phyloP scores from a whole-genome alignment of 2,888 invertebrate genomes.

The Tetrapedia diversipes region DNA sequence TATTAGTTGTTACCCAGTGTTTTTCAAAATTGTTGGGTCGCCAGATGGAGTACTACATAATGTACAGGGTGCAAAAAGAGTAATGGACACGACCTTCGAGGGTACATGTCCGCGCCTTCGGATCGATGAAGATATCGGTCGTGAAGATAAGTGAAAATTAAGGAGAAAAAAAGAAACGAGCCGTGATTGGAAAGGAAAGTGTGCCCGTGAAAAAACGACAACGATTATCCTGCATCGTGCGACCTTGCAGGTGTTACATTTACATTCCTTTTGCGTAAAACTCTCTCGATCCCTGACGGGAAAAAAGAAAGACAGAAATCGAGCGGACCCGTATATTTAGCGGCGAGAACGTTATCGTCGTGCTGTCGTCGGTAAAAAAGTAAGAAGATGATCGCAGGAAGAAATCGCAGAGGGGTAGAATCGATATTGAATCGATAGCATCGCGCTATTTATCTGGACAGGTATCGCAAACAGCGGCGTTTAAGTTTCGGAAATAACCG shows the following conservation, averaged over 20 bases:
- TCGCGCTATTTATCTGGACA: slow-evolving; percentile 37
- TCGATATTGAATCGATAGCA: slow-evolving; percentile 47
- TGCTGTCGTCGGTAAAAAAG: not conserved
- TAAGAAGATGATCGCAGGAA: slow-evolving; percentile 9
- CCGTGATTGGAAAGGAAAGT: not conserved
- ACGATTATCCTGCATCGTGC: not conserved
- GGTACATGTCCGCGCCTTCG: no score
- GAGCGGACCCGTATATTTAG: not conserved
- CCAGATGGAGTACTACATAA: no score
- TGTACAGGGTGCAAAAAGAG: no score
- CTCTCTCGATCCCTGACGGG: no score
- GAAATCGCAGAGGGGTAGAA: slow-evolving; percentile 16
- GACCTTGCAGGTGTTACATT: slow-evolving; percentile 1
- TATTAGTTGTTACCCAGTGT: no score
- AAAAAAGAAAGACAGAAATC: slow-evolving; percentile 15
- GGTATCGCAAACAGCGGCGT: slow-evolving; percentile 47
- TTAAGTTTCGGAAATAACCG: slow-evolving; percentile 60
- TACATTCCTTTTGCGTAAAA: not conserved
- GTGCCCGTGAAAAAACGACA: not conserved
- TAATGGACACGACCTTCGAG: no score
- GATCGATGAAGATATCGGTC: no score
- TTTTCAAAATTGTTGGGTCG: no score
- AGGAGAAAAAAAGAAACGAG: not conserved
- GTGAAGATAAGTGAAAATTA: not conserved
- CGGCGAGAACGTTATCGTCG: not conserved